Percentiles rank a stretch among this genome's conserved stretches.
phyloP scores from a whole-genome alignment of 2,113 vertebrate species.

The Heterocephalus glaber region DNA sequence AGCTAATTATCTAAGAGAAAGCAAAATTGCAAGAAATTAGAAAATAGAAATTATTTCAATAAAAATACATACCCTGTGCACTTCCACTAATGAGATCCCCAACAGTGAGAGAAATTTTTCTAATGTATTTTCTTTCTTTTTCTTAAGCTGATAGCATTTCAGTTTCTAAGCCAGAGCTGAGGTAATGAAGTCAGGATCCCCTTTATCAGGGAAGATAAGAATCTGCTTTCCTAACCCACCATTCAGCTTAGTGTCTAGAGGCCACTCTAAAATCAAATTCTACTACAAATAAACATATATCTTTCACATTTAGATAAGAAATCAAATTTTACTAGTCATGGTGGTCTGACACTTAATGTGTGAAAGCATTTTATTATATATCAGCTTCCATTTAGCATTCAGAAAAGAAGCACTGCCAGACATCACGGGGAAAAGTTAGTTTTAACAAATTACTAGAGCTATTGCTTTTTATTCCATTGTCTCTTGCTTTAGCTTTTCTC shows the following conservation, averaged over 20 bases:
- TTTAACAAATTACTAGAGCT: conserved; percentile 1
- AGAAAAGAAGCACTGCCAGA: background rate
- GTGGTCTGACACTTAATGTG: background rate
- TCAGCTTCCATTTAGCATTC: conserved; percentile 47
- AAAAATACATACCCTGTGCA: background rate
- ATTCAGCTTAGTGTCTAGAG: background rate
- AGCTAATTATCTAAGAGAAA: conserved; percentile 88
- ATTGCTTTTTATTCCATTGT: background rate
- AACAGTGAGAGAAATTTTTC: conserved; percentile 12
- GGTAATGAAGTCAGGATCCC: conserved; percentile 41
- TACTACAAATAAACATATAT: background rate
- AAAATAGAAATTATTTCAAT: conserved; percentile 72
- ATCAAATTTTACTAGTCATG: conserved; percentile 35
- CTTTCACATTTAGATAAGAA: conserved; percentile 37
- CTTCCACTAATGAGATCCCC: background rate
- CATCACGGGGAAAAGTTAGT: conserved; percentile 32
- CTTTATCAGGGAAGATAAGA: conserved; percentile 53
- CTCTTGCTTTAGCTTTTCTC: background rate
- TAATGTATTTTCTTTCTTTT: background rate
- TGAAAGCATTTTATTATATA: conserved; percentile 19
- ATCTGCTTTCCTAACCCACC: background rate
- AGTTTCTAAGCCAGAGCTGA: conserved; percentile 43
- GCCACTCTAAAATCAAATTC: background rate
- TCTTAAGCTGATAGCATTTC: conserved; percentile 48
- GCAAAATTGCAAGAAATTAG: conserved; percentile 57